Conservation (phyloP, 2,888 invertebrate genomes). For the Nomada fabriciana region DNA sequence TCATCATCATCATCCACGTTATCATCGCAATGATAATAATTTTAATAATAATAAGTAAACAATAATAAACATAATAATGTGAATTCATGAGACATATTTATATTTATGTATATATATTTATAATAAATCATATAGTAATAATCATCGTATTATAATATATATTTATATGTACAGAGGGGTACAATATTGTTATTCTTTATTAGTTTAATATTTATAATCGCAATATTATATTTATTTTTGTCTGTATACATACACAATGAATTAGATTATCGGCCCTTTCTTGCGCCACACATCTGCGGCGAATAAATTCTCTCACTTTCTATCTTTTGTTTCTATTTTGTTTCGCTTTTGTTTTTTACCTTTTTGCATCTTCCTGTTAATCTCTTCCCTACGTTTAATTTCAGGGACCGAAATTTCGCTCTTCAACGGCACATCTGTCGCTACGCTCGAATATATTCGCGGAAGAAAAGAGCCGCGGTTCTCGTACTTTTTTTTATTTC, state of each 20-base stretch:
- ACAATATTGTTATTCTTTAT: constrained; percentile 83
- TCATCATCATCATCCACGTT: constrained; percentile 73
- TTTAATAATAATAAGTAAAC: constrained; percentile 78
- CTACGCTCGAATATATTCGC: constrained; percentile 51
- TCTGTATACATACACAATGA: constrained; percentile 84
- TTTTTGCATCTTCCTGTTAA: constrained; percentile 54
- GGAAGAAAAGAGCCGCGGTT: constrained; percentile 63
- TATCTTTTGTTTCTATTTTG: constrained; percentile 67
- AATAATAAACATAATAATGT: constrained; percentile 82
- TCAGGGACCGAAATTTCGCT: constrained; percentile 52
- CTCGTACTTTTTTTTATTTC: constrained; percentile 24
- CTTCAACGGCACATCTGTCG: constrained; percentile 45
- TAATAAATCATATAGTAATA: constrained; percentile 84
- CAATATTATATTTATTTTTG: constrained; percentile 82
- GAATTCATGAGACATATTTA: constrained; percentile 81
- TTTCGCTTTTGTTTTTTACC: constrained; percentile 67
- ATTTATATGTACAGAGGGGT: constrained; percentile 84
- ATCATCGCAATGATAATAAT: constrained; percentile 76
- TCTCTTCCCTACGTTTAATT: constrained; percentile 49
- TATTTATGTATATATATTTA: constrained; percentile 77
- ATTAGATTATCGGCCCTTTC: constrained; percentile 82
- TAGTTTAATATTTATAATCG: constrained; percentile 83
- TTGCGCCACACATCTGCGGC: constrained; percentile 67
- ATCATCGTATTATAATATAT: constrained; percentile 83
- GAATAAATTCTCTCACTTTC: constrained; percentile 71